These are phyloP conservation scores for Melanocharis versteri DNA, from an alignment of 2,113 vertebrate genomes.

Conservation along the genomic window DNA sequence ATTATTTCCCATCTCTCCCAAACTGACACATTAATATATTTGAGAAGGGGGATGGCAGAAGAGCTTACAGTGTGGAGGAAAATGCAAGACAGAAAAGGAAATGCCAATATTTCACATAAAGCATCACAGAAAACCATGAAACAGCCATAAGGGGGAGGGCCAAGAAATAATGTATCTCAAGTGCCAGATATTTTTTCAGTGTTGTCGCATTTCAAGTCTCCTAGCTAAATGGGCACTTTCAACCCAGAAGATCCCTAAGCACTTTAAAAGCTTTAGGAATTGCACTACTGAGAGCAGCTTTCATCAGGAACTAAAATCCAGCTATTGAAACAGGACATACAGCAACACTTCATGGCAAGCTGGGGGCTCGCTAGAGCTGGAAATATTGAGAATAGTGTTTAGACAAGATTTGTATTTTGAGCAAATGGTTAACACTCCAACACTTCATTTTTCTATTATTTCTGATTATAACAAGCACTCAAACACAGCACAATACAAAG, in stretches of 20 bases:
- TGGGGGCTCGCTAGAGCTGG: not conserved
- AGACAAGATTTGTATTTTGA: not conserved
- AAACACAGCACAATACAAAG: not conserved
- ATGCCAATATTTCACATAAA: not conserved
- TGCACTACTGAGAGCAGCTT: not conserved
- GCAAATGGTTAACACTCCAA: not conserved
- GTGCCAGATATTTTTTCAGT: not conserved
- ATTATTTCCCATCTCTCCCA: not conserved
- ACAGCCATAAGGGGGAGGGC: not conserved
- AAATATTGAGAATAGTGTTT: fast-evolving
- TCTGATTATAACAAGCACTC: not conserved
- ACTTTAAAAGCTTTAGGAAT: not conserved
- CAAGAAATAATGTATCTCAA: not conserved
- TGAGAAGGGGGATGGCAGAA: not conserved
- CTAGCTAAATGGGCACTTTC: not conserved
- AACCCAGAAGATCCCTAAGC: not conserved
- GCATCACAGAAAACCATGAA: not conserved
- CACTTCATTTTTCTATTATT: not conserved
- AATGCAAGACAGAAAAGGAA: not conserved
- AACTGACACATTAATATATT: not conserved
- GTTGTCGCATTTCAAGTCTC: not conserved
- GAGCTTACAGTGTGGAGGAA: not conserved
- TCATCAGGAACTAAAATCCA: not conserved
- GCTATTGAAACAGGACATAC: not conserved
- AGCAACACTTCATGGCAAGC: not conserved